These are phyloP conservation scores for Thermophis baileyi DNA, from an alignment of 2,113 vertebrate genomes.

Conservation along the genomic window DNA sequence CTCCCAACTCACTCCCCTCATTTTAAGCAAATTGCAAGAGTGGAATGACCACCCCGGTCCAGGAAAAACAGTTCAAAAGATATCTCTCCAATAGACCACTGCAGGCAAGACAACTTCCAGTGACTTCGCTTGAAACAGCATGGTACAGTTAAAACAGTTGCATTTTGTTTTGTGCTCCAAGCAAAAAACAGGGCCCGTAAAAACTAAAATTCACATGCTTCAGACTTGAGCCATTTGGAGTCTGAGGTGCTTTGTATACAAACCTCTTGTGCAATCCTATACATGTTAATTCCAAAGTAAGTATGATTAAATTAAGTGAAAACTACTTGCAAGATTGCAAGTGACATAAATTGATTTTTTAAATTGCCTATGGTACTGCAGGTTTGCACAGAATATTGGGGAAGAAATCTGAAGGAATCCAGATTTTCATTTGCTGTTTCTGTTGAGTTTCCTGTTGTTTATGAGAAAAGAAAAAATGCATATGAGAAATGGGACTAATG, in stretches of 20 bases:
- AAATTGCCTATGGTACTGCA: not conserved
- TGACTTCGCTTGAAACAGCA: not conserved
- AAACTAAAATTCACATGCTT: not conserved
- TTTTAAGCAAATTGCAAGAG: not conserved
- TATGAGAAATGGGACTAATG: not conserved
- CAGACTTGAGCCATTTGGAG: not conserved
- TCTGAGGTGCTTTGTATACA: not conserved
- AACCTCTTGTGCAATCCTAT: not conserved
- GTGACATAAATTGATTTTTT: not conserved
- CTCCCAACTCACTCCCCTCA: not conserved
- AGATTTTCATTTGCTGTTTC: not conserved
- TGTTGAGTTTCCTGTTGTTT: not conserved
- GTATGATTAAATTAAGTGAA: not conserved
- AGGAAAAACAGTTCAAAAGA: not conserved
- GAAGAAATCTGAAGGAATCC: not conserved
- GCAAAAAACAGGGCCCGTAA: not conserved
- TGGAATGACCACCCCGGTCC: not conserved
- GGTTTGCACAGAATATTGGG: not conserved
- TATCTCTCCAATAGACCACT: not conserved
- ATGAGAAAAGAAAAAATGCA: not conserved
- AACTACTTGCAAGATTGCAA: not conserved
- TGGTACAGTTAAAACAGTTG: not conserved
- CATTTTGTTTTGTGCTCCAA: not conserved
- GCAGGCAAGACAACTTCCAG: not conserved
- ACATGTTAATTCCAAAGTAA: not conserved